Conservation (phyloP, 2,888 invertebrate species). For the Caenorhabditis becei region DNA sequence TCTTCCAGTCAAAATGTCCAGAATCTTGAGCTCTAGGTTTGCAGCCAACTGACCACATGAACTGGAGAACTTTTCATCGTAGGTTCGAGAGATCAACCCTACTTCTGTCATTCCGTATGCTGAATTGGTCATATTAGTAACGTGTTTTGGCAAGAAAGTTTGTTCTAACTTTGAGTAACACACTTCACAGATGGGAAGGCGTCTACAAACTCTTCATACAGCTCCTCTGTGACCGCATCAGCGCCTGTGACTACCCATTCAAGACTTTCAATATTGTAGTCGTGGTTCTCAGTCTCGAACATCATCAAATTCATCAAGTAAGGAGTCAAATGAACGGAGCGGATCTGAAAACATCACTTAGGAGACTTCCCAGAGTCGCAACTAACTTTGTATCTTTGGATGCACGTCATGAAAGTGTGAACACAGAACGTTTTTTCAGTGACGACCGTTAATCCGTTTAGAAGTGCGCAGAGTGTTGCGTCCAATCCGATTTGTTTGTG, state of each 20-base stretch:
- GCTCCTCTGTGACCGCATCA: conserved; percentile 52
- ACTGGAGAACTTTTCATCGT: conserved; percentile 25
- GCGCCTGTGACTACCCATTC: conserved; percentile 59
- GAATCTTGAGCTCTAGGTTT: conserved; percentile 54
- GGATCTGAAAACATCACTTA: conserved; percentile 29
- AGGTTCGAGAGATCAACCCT: conserved; percentile 50
- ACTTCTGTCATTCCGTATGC: conserved; percentile 64
- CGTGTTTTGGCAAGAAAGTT: too few species aligned
- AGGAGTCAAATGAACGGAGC: conserved; percentile 52
- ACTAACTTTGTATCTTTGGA: conserved; percentile 57
- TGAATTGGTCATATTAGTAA: neutral
- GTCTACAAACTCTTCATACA: conserved; percentile 57
- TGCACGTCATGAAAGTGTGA: conserved; percentile 58
- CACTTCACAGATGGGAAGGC: conserved; percentile 50
- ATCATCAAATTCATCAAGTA: conserved; percentile 60
- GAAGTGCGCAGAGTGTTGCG: conserved; percentile 39
- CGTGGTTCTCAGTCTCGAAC: conserved; percentile 54
- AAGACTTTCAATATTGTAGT: conserved; percentile 37
- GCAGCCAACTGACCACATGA: conserved; percentile 57
- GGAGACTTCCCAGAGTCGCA: neutral
- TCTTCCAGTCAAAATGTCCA: conserved; percentile 55
- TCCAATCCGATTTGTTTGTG: conserved; percentile 61
- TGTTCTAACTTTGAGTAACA: conserved; percentile 45
- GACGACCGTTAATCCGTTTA: conserved; percentile 55
- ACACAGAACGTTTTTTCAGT: conserved; percentile 57